These are phyloP conservation scores for Sphenodon punctatus DNA, from an alignment of 2,797 vertebrate genomes.

Conservation along the genomic window DNA sequence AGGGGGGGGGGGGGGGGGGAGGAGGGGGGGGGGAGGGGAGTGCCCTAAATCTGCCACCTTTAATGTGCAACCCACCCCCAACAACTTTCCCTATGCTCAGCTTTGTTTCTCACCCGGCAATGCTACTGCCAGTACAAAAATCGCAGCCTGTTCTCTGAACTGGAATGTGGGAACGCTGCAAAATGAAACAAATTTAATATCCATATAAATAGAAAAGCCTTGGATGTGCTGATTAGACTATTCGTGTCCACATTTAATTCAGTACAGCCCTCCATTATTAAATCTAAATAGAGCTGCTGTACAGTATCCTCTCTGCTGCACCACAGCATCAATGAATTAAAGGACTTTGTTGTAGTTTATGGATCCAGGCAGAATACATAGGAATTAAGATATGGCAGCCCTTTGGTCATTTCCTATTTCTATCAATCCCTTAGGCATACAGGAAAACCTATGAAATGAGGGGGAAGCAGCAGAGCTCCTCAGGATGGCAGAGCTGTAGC, in stretches of 20 bases:
- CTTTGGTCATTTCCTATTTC: not conserved
- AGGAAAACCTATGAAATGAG: too few relatives aligned
- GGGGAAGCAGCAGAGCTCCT: too few relatives aligned
- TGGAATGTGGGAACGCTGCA: not conserved
- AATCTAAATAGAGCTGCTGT: not conserved
- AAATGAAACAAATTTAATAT: not conserved
- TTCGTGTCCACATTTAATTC: not conserved
- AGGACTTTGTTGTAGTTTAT: not conserved
- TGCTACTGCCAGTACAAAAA: not conserved
- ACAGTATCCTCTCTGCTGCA: not conserved
- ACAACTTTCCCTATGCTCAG: not conserved
- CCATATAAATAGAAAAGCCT: not conserved
- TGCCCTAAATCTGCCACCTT: too few relatives aligned
- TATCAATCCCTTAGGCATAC: too few relatives aligned
- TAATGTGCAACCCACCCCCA: too few relatives aligned
- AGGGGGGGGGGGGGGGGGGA: too few relatives aligned
- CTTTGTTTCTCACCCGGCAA: not conserved
- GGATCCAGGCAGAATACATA: not conserved
- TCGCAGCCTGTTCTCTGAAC: not conserved
- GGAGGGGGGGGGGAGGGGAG: too few relatives aligned
- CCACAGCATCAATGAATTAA: not conserved
- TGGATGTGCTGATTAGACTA: not conserved
- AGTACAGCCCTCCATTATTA: not conserved
- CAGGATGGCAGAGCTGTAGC: too few relatives aligned
- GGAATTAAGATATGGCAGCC: not conserved